A percentile compares a stretch with the other conserved stretches of the same genome.
phyloP scores from a whole-genome alignment of 2,888 invertebrate species.

The Drosophila buzzatii region DNA sequence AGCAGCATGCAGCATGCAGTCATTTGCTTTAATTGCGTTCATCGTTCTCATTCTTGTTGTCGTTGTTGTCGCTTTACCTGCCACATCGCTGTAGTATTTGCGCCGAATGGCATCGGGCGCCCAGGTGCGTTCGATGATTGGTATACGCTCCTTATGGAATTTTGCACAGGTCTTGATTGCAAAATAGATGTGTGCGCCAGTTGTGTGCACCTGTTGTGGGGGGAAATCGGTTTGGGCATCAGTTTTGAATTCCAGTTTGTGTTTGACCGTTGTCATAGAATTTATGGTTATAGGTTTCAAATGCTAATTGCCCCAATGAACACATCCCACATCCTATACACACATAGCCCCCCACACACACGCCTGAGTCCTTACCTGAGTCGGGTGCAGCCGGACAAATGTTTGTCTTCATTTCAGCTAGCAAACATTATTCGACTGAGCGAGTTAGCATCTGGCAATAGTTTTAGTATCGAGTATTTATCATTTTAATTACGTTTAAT shows the following conservation, averaged over 20 bases:
- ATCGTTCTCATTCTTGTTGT: slow-evolving; percentile 56
- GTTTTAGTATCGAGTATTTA: background rate
- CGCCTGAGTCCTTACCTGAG: background rate
- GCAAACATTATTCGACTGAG: slow-evolving; percentile 3
- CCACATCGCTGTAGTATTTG: slow-evolving; percentile 92
- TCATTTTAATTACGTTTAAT: slow-evolving; percentile 9
- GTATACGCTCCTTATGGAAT: slow-evolving; percentile 92
- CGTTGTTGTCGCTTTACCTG: slow-evolving; percentile 86
- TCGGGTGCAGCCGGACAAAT: background rate
- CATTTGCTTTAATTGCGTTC: slow-evolving; percentile 72
- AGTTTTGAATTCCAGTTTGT: slow-evolving; percentile 29
- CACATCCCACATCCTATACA: background rate
- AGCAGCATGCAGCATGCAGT: slow-evolving; percentile 17
- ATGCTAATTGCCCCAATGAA: slow-evolving; percentile 64
- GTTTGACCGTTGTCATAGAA: slow-evolving; percentile 49
- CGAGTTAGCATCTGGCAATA: background rate
- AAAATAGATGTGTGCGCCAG: slow-evolving; percentile 85
- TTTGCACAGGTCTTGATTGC: slow-evolving; percentile 96
- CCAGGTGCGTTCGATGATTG: slow-evolving; percentile 94
- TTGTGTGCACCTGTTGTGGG: slow-evolving; percentile 64
- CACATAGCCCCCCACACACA: background rate
- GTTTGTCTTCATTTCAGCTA: slow-evolving; percentile 23
- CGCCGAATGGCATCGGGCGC: slow-evolving; percentile 89
- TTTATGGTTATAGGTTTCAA: slow-evolving; percentile 68
- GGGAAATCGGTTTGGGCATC: slow-evolving; percentile 21